Percentiles rank a stretch among this genome's conserved stretches.
These are phyloP conservation scores for Sebastes iracundus DNA, from an alignment of 2,797 vertebrate species.

Conservation along the genomic window DNA sequence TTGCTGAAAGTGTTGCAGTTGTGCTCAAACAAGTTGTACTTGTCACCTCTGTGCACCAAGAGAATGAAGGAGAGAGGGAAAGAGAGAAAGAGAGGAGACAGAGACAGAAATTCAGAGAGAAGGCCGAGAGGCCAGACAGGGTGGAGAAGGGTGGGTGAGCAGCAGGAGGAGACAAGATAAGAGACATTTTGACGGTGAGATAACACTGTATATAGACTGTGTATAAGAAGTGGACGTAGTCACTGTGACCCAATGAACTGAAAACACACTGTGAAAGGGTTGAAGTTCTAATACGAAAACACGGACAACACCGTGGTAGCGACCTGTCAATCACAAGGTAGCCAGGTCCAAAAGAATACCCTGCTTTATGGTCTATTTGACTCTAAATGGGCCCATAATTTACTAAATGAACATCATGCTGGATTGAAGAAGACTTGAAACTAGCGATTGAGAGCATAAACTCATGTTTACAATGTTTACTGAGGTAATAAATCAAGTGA, in stretches of 20 bases:
- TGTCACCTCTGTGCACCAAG: constrained; percentile 80
- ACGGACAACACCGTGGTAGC: no score
- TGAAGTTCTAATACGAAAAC: no score
- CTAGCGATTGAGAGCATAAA: rapidly evolving
- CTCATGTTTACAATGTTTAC: no score
- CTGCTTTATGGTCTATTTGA: no score
- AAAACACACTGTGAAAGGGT: no score
- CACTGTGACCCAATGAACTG: no score
- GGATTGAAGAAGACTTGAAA: no score
- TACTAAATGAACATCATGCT: no score
- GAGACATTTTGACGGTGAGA: not conserved
- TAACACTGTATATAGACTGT: not conserved
- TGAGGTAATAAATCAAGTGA: no score
- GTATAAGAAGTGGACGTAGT: no score
- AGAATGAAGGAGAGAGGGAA: not conserved
- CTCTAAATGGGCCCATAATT: no score
- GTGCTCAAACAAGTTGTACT: constrained; percentile 93
- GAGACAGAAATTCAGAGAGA: not conserved
- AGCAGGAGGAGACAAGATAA: not conserved
- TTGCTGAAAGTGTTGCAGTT: constrained; percentile 97
- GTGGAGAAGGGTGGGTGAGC: not conserved
- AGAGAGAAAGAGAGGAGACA: not conserved
- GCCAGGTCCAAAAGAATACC: rapidly evolving
- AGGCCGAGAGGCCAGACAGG: not conserved
- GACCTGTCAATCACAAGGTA: no score